Evolutionary conservation across 2,113 vertebrate species (phyloP).

Genomic region (Galbula dea): DNA sequence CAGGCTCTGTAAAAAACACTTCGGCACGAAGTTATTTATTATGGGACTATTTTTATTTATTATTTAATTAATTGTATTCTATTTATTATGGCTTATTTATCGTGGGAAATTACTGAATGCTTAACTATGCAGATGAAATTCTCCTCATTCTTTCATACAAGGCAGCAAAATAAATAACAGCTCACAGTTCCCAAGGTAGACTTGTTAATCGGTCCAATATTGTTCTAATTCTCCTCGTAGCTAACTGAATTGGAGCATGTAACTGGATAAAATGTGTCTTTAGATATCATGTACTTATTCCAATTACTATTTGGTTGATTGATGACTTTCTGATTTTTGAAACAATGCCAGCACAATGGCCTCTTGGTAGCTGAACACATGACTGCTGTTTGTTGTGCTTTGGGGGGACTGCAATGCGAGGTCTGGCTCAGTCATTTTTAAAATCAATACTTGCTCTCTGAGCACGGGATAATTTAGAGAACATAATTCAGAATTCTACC

Average conservation of each 20-base stretch:
- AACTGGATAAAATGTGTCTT: constrained; percentile 72
- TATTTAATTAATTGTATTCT: no score
- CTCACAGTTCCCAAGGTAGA: constrained; percentile 63
- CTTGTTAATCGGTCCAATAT: constrained; percentile 74
- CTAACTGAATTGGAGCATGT: constrained; percentile 70
- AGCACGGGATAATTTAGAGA: constrained; percentile 94
- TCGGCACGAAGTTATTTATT: neutral
- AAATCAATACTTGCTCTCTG: constrained; percentile 95
- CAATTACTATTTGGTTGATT: constrained; percentile 73
- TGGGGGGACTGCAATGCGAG: constrained; percentile 75
- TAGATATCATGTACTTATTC: constrained; percentile 73
- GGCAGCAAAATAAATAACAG: constrained; percentile 72
- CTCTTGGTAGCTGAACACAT: constrained; percentile 62
- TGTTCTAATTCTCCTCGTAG: constrained; percentile 71
- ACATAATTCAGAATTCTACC: constrained; percentile 97
- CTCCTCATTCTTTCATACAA: constrained; percentile 54
- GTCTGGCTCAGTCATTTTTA: constrained; percentile 92
- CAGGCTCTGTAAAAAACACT: neutral
- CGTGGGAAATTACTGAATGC: constrained; percentile 19
- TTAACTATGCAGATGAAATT: constrained; percentile 72
- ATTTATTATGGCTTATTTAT: constrained; percentile 50
- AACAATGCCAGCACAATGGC: constrained; percentile 74
- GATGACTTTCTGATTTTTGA: constrained; percentile 80
- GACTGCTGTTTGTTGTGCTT: constrained; percentile 77
- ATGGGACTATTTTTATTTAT: no score